Base-by-base conservation (phyloP, 2,888 invertebrate genomes). In the Abrostola triplasia region DNA sequence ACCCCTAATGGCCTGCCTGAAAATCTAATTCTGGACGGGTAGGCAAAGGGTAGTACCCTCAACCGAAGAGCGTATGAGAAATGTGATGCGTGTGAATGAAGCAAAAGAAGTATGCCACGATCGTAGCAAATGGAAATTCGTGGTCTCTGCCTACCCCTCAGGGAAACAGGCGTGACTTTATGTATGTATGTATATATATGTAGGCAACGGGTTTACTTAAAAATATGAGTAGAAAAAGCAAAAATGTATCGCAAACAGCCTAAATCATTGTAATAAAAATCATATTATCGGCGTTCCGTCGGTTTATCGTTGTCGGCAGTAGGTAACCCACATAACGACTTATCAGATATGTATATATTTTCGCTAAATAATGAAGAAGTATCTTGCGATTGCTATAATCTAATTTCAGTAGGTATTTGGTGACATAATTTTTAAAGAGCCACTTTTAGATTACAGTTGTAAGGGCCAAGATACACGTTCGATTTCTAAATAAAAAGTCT, bases 341-440 rank as follows among this genome's bases (percentile, higher is more conserved):
- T 84, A 84, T 84, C 83, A 72, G 76, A 79, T 79, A 77, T 24
- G 24, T 24, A 24, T 73, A 70, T 67, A 71, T 67, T 8, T 67
- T 67, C 77, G 65, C 74, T 75, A 77, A 24, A 76, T 76, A 74
- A 78, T 77, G 66, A 63, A 66, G 60, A 48, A 59, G 53, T 55
- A 56, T 13, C 42, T 57, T 53, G 47, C 44, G 57, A 53, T 59
- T 66, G 48, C 13, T 37, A 36, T 51, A 51, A 59, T 69, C 41
- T 42, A 42, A 47, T 40, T 11, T 49, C 6, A 36, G 9, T 65
- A 47, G 42, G 42, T 57, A 53, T 50, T 58, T 49, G 8, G 13
- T 70, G 55, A 60, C 50, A 61, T 61, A 40, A 58, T 70, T 65
- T 47, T 24, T 36, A 40, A 47, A 41, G 40, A 0, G 9, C 36